phyloP scores from a whole-genome alignment of 2,113 vertebrate genomes.

The Leucopsar rothschildi region DNA sequence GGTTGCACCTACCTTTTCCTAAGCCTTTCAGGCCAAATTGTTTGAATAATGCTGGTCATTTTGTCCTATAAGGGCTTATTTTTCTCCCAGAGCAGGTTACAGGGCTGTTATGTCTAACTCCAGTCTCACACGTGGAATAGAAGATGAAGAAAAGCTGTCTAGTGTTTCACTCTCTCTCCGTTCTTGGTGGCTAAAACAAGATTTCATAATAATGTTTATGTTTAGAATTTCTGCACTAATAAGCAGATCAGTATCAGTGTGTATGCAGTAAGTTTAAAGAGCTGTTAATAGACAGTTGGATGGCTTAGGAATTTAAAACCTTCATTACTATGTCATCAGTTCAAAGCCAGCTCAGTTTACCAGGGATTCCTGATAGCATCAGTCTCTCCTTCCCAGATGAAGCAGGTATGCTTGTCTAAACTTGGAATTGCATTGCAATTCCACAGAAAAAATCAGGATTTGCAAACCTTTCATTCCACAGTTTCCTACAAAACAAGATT shows the following conservation, averaged over 20 bases:
- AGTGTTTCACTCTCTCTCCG: neutral
- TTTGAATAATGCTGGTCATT: neutral
- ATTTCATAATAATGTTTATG: constrained; percentile 55
- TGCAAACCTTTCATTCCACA: neutral
- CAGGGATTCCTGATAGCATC: constrained; percentile 22
- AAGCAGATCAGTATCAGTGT: constrained; percentile 55
- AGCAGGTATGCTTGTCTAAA: constrained; percentile 24
- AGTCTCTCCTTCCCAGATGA: constrained; percentile 6
- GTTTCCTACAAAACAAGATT: neutral
- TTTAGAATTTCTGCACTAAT: constrained; percentile 64
- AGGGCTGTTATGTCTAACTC: constrained; percentile 1
- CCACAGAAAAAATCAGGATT: neutral
- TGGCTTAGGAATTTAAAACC: constrained; percentile 49
- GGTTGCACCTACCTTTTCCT: neutral
- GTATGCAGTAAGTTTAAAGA: constrained; percentile 44
- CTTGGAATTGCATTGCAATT: neutral
- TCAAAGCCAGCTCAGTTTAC: constrained; percentile 44
- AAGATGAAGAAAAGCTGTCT: constrained; percentile 11
- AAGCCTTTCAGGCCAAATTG: neutral
- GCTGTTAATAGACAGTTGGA: constrained; percentile 41
- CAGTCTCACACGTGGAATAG: neutral
- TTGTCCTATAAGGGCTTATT: neutral
- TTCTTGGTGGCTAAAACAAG: constrained; percentile 26
- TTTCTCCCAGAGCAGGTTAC: neutral
- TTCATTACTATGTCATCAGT: constrained; percentile 47